phyloP scores from a whole-genome alignment of 2,888 invertebrate genomes.

The Macrostomum cliftonense region DNA sequence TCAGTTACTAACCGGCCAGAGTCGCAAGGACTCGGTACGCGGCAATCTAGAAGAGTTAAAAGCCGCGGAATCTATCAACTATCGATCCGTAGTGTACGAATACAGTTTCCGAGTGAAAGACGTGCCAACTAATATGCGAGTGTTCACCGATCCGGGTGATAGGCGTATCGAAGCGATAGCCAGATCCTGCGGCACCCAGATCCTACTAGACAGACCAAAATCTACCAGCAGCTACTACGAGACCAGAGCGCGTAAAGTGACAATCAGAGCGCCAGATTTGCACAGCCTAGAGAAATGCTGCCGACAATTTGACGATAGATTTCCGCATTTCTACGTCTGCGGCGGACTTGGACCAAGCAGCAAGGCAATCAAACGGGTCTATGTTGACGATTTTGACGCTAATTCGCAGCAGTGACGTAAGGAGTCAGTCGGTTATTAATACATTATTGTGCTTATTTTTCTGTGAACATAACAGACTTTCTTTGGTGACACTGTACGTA shows the following conservation, averaged over 20 bases:
- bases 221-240: not conserved
- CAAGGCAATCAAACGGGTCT: too few species aligned
- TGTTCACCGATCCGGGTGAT: slow-evolving; percentile 8
- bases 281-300: slow-evolving; percentile 5
- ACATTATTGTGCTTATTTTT: too few species aligned
- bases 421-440: too few species aligned
- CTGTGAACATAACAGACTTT: too few species aligned
- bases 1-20: too few species aligned
- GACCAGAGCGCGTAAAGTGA: not conserved
- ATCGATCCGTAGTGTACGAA: too few species aligned
- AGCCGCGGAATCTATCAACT: too few species aligned
- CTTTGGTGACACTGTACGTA: too few species aligned
- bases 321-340: slow-evolving; percentile 7
- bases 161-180: slow-evolving; percentile 9
- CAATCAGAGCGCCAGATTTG: slow-evolving; percentile 4
- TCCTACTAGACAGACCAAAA: slow-evolving; percentile 2
- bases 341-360: not conserved
- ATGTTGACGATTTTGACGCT: too few species aligned
- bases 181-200: slow-evolving; percentile 5
- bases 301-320: slow-evolving; percentile 8
- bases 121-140: slow-evolving; percentile 1
- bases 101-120: slow-evolving; percentile 3
- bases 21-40: too few species aligned
- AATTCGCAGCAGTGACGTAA: too few species aligned
- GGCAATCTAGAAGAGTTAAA: too few species aligned